These are phyloP conservation scores for Drosophila kuntzei DNA, from an alignment of 2,888 invertebrate genomes.

Conservation along the genomic window DNA sequence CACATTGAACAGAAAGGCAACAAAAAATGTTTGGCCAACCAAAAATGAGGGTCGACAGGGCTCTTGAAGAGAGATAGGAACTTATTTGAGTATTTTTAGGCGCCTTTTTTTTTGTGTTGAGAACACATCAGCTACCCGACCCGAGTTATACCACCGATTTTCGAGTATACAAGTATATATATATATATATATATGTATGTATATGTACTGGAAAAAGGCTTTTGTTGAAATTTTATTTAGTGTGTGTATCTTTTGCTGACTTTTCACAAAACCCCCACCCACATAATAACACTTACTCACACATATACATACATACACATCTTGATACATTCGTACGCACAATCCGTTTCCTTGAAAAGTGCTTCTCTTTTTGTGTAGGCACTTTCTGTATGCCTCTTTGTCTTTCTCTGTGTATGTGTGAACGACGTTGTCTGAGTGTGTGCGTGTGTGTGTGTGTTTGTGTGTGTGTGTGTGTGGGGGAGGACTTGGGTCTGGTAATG, in stretches of 20 bases:
- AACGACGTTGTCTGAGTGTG: conserved; percentile 11
- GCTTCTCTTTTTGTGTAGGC: conserved; percentile 76
- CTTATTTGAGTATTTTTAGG: conserved; percentile 76
- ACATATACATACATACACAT: conserved; percentile 36
- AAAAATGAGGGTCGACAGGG: conserved; percentile 74
- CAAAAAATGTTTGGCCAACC: conserved; percentile 73
- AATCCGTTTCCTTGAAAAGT: conserved; percentile 74
- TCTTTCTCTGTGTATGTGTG: conserved; percentile 29
- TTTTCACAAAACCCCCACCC: conserved; percentile 50
- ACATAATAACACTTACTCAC: conserved; percentile 41
- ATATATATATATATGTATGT: conserved; percentile 1
- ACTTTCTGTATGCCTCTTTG: conserved; percentile 45
- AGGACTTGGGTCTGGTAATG: conserved; percentile 38
- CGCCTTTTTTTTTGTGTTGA: conserved; percentile 68
- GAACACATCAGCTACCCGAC: conserved; percentile 35
- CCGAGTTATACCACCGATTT: conserved; percentile 17
- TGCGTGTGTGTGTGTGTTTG: conserved; percentile 9
- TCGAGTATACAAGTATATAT: conserved; percentile 6
- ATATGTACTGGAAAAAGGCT: conserved; percentile 52
- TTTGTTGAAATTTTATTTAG: conserved; percentile 77
- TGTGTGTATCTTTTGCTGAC: conserved; percentile 77
- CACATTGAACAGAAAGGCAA: conserved; percentile 51
- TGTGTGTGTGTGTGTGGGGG: conserved; percentile 8
- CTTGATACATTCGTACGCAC: conserved; percentile 67
- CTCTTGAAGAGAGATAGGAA: conserved; percentile 70